phyloP scores from a whole-genome alignment of 2,888 invertebrate genomes.

The Zaprionus obscuricornis region DNA sequence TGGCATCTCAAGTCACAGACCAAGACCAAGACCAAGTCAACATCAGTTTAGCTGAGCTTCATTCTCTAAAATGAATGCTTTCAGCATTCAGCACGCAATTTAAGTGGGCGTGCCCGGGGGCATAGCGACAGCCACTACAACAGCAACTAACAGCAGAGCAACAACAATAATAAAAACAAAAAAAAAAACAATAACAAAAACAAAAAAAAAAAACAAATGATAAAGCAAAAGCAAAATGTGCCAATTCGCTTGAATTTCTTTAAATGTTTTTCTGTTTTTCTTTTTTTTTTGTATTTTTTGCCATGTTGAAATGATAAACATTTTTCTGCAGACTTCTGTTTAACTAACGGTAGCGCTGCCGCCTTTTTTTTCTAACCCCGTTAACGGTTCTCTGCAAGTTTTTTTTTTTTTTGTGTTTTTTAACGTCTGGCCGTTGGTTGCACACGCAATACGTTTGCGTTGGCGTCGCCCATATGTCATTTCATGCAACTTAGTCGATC shows the following conservation, averaged over 20 bases:
- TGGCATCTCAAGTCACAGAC: conserved; percentile 13
- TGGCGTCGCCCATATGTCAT: conserved; percentile 72
- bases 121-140: conserved; percentile 40
- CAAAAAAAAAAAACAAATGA: too few species aligned
- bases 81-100: conserved; percentile 81
- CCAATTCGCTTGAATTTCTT: conserved; percentile 78
- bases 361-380: conserved; percentile 30
- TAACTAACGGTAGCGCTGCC: conserved; percentile 57
- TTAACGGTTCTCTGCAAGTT: conserved; percentile 38
- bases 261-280: conserved; percentile 56
- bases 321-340: conserved; percentile 14
- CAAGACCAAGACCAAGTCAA: conserved; percentile 53
- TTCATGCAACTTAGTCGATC: neutral
- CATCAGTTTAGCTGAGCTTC: conserved; percentile 42
- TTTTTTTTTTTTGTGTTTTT: conserved; percentile 28
- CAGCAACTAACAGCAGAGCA: too few species aligned
- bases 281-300: conserved; percentile 16
- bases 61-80: conserved; percentile 78
- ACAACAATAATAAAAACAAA: conserved; percentile 4
- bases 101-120: conserved; percentile 80
- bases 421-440: conserved; percentile 54
- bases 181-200: conserved; percentile 6
- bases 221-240: conserved; percentile 55
- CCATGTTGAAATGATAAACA: conserved; percentile 40
- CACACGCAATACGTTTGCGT: conserved; percentile 54